Evolutionary conservation across 2,113 vertebrate genomes (phyloP).

Genomic region (Panthera leo): DNA sequence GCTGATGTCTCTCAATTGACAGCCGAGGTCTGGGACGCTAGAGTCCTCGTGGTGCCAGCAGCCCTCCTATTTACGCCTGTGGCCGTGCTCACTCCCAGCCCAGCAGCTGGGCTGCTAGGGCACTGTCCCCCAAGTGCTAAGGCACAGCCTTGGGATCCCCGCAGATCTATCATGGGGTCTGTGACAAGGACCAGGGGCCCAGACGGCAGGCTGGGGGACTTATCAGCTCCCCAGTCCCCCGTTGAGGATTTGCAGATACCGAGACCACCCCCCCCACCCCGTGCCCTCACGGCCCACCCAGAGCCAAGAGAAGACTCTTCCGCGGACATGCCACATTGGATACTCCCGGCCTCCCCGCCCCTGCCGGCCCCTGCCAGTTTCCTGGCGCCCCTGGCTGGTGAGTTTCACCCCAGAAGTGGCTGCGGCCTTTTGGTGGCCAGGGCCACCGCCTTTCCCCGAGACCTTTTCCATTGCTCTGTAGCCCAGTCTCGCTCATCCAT

Average conservation of each 20-base stretch:
- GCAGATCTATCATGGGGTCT: not conserved
- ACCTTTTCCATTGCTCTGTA: not conserved
- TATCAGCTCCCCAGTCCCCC: not conserved
- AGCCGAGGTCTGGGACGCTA: not conserved
- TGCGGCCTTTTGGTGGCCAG: not conserved
- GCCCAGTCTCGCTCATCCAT: constrained; percentile 26
- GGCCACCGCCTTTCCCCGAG: not conserved
- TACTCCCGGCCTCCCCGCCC: not conserved
- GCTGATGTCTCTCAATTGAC: not conserved
- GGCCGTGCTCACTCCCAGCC: too few species aligned
- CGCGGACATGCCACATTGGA: not conserved
- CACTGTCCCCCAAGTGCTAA: not conserved
- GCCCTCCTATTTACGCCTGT: not conserved
- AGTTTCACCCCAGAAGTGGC: constrained; percentile 6
- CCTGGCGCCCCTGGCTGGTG: not conserved
- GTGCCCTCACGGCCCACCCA: not conserved
- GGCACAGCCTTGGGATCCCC: not conserved
- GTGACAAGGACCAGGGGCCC: not conserved
- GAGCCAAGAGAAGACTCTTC: not conserved
- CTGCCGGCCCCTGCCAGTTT: not conserved
- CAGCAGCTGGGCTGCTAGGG: not conserved
- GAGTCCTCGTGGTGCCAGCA: not conserved
- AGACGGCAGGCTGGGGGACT: not conserved
- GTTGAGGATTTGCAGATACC: not conserved
- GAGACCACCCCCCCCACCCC: not conserved